These are phyloP conservation scores for Aphis craccivora DNA, from an alignment of 1,140 invertebrate species.

Conservation along the genomic window DNA sequence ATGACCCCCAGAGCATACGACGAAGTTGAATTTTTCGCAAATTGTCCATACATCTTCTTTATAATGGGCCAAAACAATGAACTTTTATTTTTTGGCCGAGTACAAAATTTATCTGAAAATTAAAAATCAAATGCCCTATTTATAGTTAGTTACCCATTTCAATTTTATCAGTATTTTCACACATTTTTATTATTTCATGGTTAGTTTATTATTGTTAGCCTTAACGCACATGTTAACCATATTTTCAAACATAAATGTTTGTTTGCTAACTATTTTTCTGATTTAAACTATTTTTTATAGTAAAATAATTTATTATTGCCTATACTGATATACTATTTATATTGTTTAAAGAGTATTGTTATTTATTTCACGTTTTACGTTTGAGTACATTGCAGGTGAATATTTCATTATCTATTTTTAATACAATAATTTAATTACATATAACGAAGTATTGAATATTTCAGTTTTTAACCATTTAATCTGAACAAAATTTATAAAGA, in stretches of 20 bases:
- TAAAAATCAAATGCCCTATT: slow-evolving; percentile 4
- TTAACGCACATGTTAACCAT: neutral
- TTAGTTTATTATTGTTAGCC: slow-evolving; percentile 25
- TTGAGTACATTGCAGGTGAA: neutral
- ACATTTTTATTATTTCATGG: neutral
- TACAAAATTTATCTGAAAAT: slow-evolving; percentile 26
- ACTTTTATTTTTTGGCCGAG: slow-evolving; percentile 32
- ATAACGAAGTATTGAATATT: neutral
- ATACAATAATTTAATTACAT: neutral
- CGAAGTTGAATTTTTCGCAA: slow-evolving; percentile 38
- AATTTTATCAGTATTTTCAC: slow-evolving; percentile 33
- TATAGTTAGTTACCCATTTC: slow-evolving; percentile 16
- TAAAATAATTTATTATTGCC: neutral
- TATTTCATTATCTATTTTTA: neutral
- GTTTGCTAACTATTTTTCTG: neutral
- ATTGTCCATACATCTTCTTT: slow-evolving; percentile 46
- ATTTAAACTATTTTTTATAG: neutral
- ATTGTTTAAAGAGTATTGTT: neutral
- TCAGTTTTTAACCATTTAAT: neutral
- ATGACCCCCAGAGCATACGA: slow-evolving; percentile 3
- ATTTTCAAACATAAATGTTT: neutral
- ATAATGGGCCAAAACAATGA: slow-evolving; percentile 35
- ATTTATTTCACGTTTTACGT: neutral
- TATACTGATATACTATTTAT: neutral
- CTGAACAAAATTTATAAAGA: neutral